Evolutionary conservation across 2,888 invertebrate genomes (phyloP), one percentile per base, ranked within the genome.

Genomic region (Drosophila testacea): DNA sequence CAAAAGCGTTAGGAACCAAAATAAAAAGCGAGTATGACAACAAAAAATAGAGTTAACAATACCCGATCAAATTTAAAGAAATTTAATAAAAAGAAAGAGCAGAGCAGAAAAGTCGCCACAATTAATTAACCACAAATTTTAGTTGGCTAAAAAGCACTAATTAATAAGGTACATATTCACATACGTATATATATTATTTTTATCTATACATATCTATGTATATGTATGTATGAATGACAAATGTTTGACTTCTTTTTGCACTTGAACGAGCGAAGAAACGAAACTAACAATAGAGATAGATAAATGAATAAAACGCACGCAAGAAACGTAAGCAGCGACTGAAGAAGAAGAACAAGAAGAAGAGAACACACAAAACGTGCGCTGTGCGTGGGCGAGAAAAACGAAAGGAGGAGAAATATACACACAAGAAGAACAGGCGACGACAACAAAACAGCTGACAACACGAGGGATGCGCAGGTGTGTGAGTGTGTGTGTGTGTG

Each of bases 211-310:
- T 55, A 68, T 42, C 44, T 50, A 50, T 28, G n/a, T 57, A 7
- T 67, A n/a, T 46, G 9, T 61, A 11, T 55, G 30, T 48, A 28
- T 30, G 38, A 34, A 55, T 54, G 48, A 48, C 30, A 55, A 68
- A 54, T 71, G 59, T 79, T 79, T 79, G 79, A 79, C 79, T 79
- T 81, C 69, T 79, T 80, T 80, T 80, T 80, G 77, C 75, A 79
- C 77, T 77, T 79, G 79, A 32, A 32, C 32, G 32, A 32, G 9
- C 30, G 30, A 30, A 30, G 30, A 7, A 30, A 30, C 30, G 30
- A 30, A 30, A 22, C 22, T 22, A 22, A 22, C 22, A 22, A 22
- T 3, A 22, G 22, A 22, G 22, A 3, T 3, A 22, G 22, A 3
- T 3, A 22, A 22, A 22, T 22, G 22, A 22, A 22, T 22, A 22